These are phyloP conservation scores for Garra rufa DNA, from an alignment of 2,113 vertebrate species.

Conservation along the genomic window DNA sequence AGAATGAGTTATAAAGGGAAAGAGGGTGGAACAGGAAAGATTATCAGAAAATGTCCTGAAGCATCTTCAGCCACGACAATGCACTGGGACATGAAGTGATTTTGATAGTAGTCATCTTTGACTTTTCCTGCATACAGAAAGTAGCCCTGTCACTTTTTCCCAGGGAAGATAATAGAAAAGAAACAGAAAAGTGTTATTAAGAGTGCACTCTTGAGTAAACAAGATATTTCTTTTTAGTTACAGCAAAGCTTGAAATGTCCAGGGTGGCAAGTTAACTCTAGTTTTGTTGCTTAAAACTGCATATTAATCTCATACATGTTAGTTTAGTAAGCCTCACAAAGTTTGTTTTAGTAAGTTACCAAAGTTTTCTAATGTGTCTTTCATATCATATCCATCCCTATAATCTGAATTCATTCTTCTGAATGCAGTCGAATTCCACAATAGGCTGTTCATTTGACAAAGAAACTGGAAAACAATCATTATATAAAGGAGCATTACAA, in stretches of 20 bases:
- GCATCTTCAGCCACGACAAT: constrained; percentile 17
- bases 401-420: background rate
- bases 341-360: background rate
- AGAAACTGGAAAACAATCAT: constrained; percentile 23
- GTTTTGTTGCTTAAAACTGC: background rate
- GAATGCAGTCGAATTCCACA: background rate
- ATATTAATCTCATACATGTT: background rate
- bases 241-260: background rate
- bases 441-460: constrained; percentile 19
- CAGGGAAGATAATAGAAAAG: background rate
- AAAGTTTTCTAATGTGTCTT: background rate
- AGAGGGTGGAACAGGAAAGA: constrained; percentile 14
- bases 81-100: constrained; percentile 12
- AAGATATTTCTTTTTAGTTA: background rate
- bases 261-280: background rate
- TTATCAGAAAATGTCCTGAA: constrained; percentile 23
- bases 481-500: background rate
- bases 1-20: constrained; percentile 14
- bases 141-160: background rate
- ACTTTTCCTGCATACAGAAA: constrained; percentile 10
- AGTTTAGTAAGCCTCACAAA: background rate
- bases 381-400: constrained; percentile 13
- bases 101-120: constrained; percentile 19
- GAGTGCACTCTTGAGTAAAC: background rate
- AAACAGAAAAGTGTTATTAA: background rate